phyloP scores from a whole-genome alignment of 1,140 invertebrate species.

The Maconellicoccus hirsutus region DNA sequence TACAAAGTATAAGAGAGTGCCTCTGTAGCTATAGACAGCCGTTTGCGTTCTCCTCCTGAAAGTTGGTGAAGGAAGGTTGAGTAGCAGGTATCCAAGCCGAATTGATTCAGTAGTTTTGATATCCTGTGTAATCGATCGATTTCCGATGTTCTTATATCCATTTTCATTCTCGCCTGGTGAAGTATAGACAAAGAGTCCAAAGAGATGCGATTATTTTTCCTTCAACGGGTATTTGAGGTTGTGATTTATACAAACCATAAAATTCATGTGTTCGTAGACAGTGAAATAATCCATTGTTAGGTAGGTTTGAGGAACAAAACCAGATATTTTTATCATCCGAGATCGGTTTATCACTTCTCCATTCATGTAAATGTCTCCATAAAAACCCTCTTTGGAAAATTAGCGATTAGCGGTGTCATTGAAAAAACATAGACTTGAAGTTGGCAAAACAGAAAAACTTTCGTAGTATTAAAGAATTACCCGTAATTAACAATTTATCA shows the following conservation, averaged over 20 bases:
- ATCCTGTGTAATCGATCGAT: conserved; percentile 33
- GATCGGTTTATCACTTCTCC: conserved; percentile 44
- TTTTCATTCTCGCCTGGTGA: conserved; percentile 32
- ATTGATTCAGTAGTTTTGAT: conserved; percentile 47
- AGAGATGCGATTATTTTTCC: not conserved
- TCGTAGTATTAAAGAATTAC: no score
- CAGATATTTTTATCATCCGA: conserved; percentile 53
- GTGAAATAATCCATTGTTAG: conserved; percentile 53
- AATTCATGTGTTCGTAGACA: conserved; percentile 57
- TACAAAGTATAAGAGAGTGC: no score
- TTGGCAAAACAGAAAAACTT: no score
- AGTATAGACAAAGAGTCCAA: not conserved
- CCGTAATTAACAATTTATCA: no score
- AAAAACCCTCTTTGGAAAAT: conserved; percentile 41
- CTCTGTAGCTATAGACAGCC: conserved; percentile 78
- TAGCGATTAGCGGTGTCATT: no score
- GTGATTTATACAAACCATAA: conserved; percentile 47
- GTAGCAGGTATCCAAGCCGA: conserved; percentile 58
- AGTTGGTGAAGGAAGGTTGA: conserved; percentile 67
- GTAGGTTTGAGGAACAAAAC: conserved; percentile 60
- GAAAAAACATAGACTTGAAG: no score
- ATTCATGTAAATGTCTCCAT: conserved; percentile 53
- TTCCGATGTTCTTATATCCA: conserved; percentile 34
- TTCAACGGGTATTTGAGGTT: no score
- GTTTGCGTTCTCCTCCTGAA: conserved; percentile 85